Evolutionary conservation across 35 echinoderm and acorn worm genomes (phyloP).

Genomic region (Apostichopus japonicus): DNA sequence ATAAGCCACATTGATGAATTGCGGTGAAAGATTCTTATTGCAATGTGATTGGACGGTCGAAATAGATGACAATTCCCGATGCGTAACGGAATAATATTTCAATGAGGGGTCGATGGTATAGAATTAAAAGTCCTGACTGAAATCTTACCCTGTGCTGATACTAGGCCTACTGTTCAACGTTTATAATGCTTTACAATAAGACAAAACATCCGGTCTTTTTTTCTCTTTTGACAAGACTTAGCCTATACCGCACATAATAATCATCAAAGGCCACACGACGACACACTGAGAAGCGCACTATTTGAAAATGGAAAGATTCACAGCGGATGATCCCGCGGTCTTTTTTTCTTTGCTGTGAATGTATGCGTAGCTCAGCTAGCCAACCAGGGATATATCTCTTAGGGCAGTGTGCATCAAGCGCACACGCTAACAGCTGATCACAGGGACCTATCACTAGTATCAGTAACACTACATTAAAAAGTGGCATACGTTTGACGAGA

Average conservation of each 20-base stretch:
- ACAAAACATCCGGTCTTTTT: constrained; percentile 24
- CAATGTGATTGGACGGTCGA: constrained; percentile 36
- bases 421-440: background rate
- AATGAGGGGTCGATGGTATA: constrained; percentile 21
- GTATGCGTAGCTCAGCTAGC: background rate
- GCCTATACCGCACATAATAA: background rate
- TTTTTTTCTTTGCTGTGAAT: background rate
- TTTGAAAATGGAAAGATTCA: background rate
- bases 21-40: constrained; percentile 39
- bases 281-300: background rate
- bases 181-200: constrained; percentile 1
- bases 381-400: background rate
- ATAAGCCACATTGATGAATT: constrained; percentile 18
- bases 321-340: too few relatives aligned
- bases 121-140: background rate
- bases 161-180: background rate
- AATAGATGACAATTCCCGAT: constrained; percentile 13
- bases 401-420: background rate
- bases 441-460: background rate
- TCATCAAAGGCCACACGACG: background rate
- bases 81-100: constrained; percentile 36
- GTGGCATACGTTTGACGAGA: background rate
- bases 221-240: background rate
- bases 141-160: background rate
- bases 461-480: background rate